Evolutionary conservation across 2,113 vertebrate species (phyloP), one percentile per base, ranked within the genome.

Genomic region (Lampris incognitus): DNA sequence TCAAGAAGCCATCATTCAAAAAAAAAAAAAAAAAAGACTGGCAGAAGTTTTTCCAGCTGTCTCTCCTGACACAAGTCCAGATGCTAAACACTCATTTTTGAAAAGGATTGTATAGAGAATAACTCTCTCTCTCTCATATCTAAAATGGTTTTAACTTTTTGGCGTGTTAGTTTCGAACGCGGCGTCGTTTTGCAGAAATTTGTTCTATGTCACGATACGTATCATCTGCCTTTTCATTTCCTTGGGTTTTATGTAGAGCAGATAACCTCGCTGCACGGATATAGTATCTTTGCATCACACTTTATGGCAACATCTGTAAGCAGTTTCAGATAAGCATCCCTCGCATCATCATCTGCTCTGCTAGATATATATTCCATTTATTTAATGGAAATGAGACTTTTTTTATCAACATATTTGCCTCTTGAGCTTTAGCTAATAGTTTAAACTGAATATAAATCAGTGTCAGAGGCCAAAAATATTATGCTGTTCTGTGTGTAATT

Each of bases 221-320:
- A 13, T 9, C 62, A 36, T 55, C 4, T 2, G n/a, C 64, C 63
- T 54, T 36, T 60, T 66, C 9, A 54, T 82, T 67, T 70, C 37
- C 36, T 51, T 66, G 11, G 36, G 5, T 57, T 72, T 66, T 37
- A 62, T 70, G 39, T 60, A 37, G 74, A 56, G 50, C 39, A 58
- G 3, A 74, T 9, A 49, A 1, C 52, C 41, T 46, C 49, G 66
- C 62, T 81, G 70, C 66, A 24, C 24, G 66, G 74, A 49, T 44
- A n/a, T 10, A 11, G 38, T 59, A 42, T 58, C 37, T 66, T 24
- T 9, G 44, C 42, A 48, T 75, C 24, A 24, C 24, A 24, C 36
- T 61, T 66, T 42, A 58, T 50, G n/a, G 57, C 72, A 73, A 76
- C 88, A 91, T 92, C 82, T 92, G 89, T 64, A 68, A 82, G 52